Evolutionary conservation across 2,888 invertebrate genomes (phyloP).

Genomic region (Epinotia nisella): DNA sequence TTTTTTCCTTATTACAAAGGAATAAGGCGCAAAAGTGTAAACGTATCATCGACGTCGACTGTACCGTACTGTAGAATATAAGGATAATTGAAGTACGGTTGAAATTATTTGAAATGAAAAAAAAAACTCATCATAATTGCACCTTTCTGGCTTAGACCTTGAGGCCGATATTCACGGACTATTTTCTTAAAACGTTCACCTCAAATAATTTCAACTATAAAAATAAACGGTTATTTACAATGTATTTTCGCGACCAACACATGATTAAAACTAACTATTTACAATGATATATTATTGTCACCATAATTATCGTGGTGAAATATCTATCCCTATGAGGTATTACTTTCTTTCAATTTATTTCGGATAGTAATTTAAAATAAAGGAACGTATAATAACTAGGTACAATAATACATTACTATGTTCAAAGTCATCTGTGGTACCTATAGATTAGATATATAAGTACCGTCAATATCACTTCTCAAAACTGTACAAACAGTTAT

Average conservation of each 20-base stretch:
- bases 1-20: too few relatives aligned
- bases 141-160: not conserved
- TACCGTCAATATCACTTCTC: conserved; percentile 5
- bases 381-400: conserved; percentile 22
- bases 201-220: conserved; percentile 52
- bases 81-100: not conserved
- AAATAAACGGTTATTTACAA: conserved; percentile 72
- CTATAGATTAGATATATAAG: not conserved
- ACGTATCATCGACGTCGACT: too few relatives aligned
- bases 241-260: conserved; percentile 58
- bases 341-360: conserved; percentile 25
- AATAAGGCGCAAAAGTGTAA: too few relatives aligned
- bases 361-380: conserved; percentile 45
- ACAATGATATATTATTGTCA: conserved; percentile 84
- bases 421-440: not conserved
- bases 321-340: conserved; percentile 58
- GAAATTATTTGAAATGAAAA: conserved; percentile 2
- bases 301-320: conserved; percentile 78
- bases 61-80: too few relatives aligned
- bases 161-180: not conserved
- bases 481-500: conserved; percentile 17
- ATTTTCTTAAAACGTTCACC: conserved; percentile 1
- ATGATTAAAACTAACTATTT: conserved; percentile 77
- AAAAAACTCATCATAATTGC: not conserved
- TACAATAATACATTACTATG: conserved; percentile 19